Evolutionary conservation across 1,140 invertebrate genomes (phyloP).

Genomic region (Micrasema minimum): DNA sequence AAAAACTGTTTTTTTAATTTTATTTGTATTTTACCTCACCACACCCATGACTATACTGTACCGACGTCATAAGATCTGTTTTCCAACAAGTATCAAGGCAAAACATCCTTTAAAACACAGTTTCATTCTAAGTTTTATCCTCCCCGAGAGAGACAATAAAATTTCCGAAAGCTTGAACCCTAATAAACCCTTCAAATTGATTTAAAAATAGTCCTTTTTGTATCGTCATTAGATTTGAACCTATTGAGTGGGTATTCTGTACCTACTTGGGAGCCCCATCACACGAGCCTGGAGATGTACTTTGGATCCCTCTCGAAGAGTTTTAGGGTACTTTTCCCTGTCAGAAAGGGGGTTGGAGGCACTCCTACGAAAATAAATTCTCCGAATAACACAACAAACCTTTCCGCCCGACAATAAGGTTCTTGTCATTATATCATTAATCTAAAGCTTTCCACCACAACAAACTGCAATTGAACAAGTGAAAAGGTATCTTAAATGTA

Average conservation of each 20-base stretch:
- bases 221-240: conserved; percentile 17
- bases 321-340: not conserved
- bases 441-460: conserved; percentile 11
- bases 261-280: not conserved
- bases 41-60: no score
- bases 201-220: conserved; percentile 2
- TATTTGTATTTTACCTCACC: no score
- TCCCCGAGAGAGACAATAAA: no score
- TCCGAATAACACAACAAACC: conserved; percentile 31
- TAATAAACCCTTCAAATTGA: no score
- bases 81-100: no score
- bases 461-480: not conserved
- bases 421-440: conserved; percentile 11
- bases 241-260: conserved; percentile 17
- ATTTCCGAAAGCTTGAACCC: no score
- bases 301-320: not conserved
- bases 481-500: not conserved
- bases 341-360: not conserved
- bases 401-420: conserved; percentile 18
- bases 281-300: not conserved
- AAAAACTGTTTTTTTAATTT: no score
- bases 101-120: no score
- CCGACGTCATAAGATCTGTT: no score
- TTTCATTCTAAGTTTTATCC: no score
- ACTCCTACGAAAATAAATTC: conserved; percentile 26